phyloP scores from a whole-genome alignment of 2,888 invertebrate genomes.

The Cancer borealis region DNA sequence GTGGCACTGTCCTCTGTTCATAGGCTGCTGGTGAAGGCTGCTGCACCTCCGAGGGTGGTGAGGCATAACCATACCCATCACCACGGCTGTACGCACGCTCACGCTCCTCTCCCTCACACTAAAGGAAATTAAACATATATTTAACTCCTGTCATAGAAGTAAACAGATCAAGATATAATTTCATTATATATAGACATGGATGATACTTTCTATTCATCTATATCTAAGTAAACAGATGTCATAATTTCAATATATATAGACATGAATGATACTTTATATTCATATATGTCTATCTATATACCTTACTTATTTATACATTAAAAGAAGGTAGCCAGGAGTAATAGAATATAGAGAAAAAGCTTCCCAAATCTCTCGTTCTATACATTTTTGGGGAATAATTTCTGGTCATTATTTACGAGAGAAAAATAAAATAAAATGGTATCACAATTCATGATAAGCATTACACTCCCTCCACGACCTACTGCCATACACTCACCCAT shows the following conservation, averaged over 20 bases:
- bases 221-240: not conserved
- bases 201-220: too few relatives aligned
- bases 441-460: not conserved
- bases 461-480: not conserved
- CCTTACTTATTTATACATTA: too few relatives aligned
- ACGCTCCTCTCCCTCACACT: conserved; percentile 60
- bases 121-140: not conserved
- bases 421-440: not conserved
- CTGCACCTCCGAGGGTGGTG: conserved; percentile 59
- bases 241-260: not conserved
- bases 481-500: conserved; percentile 54
- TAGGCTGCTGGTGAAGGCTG: conserved; percentile 45
- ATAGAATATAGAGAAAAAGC: too few relatives aligned
- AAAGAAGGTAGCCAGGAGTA: too few relatives aligned
- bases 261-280: too few relatives aligned
- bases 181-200: not conserved
- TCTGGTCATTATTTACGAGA: not conserved
- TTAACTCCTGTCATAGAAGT: not conserved
- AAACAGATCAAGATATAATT: not conserved
- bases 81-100: conserved; percentile 68
- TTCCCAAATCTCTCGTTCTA: too few relatives aligned
- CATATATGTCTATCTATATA: too few relatives aligned
- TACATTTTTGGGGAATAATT: not conserved
- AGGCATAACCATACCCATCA: conserved; percentile 68
- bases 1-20: conserved; percentile 52